Evolutionary conservation across 2,888 invertebrate species (phyloP).

Genomic region (Prenolepis imparis): DNA sequence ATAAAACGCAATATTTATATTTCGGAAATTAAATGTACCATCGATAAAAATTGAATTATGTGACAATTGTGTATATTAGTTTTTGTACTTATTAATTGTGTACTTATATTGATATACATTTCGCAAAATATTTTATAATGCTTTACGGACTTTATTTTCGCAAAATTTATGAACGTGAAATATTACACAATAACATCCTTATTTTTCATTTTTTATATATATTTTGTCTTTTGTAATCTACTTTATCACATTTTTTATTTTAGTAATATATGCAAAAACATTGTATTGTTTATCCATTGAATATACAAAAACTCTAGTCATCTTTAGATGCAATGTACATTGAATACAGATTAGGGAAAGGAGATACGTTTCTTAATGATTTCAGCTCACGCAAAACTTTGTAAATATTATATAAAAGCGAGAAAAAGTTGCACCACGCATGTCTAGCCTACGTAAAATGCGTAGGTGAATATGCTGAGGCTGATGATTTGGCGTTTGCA

Average conservation of each 20-base stretch:
- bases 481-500: constrained; percentile 39
- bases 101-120: neutral
- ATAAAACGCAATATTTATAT: neutral
- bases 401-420: constrained; percentile 44
- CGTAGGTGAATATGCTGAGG: constrained; percentile 63
- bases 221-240: neutral
- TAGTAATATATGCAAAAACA: neutral
- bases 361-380: neutral
- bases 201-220: neutral
- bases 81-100: no score
- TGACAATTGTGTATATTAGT: no score
- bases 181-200: no score
- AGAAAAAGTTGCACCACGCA: constrained; percentile 49
- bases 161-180: neutral
- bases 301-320: neutral
- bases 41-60: neutral
- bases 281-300: neutral
- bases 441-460: constrained; percentile 56
- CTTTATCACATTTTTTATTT: neutral
- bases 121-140: no score
- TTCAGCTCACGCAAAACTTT: neutral
- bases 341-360: neutral
- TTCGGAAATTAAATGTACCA: neutral
- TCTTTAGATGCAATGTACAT: neutral
- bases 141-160: constrained; percentile 4